Base-by-base conservation (phyloP, 2,888 invertebrate genomes). In the Catocala sponsa region DNA sequence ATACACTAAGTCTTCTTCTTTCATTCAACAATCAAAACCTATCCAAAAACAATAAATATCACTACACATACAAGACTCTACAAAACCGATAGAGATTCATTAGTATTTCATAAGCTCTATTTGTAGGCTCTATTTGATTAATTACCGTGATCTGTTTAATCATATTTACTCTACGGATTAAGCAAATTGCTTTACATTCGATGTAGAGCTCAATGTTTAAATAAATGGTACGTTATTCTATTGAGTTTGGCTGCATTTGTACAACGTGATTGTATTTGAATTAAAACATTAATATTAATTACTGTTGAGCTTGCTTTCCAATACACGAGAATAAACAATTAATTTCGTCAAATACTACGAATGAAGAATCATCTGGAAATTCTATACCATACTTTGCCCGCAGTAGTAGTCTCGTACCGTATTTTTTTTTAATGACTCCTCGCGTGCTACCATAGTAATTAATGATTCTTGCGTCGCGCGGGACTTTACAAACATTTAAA, bases 61-160 rank as follows among this genome's bases (percentile, higher is more conserved):
- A 11, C 5, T 43, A 13, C 12, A 46, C 0, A 13, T 13, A 10
- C 15, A 56, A 49, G 51, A 59, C 12, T 52, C 10, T 25, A 10
- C 44, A 38, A 35, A 60, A 55, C 47, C 12, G 11, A 60, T 52
- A 46, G 25, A 11, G 33, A 7, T 6, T 62, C 48, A 61, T 63
- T 65, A 57, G 58, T 55, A 68, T 72, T 63, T 63, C 61, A 35
- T 54, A 15, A n/a, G 33, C 1, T 55, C 32, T 33, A 55, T 76
- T 73, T 55, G 49, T 55, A 72, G 25, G 54, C 41, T 44, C 61
- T 42, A 63, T 76, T 68, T 62, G 63, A 76, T 69, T 72, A 72
- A 73, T 61, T 59, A 47, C 11, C 6, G 48, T 49, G 51, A 73
- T 63, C 53, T 58, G 53, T 58, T 57, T 44, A 65, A 68, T 60